Percentiles rank a stretch among this genome's conserved stretches.
These are phyloP conservation scores for Yponomeuta sedellus DNA, from an alignment of 2,888 invertebrate genomes.

Conservation along the genomic window DNA sequence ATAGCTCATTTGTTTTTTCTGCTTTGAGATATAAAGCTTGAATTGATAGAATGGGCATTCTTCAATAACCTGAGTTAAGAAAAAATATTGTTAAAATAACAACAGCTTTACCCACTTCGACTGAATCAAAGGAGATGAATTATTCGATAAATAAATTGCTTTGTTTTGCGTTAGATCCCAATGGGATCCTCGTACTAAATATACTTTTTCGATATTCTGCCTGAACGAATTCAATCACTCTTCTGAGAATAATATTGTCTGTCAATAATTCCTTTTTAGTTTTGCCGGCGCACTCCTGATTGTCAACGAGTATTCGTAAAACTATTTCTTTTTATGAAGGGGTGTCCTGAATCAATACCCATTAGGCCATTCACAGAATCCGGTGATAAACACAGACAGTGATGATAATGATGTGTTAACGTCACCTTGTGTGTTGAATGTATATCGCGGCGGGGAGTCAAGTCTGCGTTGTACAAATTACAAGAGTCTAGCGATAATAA, in stretches of 20 bases:
- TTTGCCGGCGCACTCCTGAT: not conserved
- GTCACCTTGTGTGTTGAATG: slow-evolving; percentile 3
- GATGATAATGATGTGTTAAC: slow-evolving; percentile 4
- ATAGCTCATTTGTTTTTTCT: too few relatives aligned
- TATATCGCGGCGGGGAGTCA: not conserved
- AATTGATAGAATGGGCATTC: too few relatives aligned
- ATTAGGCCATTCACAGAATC: not conserved
- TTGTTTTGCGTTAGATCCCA: not conserved
- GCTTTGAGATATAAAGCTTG: too few relatives aligned
- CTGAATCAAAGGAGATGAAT: not conserved
- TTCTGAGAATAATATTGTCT: too few relatives aligned
- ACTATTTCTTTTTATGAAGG: too few relatives aligned
- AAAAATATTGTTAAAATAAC: too few relatives aligned
- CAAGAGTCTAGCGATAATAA: not conserved
- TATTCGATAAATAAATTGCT: not conserved
- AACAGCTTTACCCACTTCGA: not conserved
- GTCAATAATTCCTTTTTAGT: not conserved
- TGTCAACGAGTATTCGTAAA: too few relatives aligned
- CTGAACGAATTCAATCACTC: not conserved
- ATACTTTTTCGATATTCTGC: not conserved
- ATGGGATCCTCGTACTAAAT: not conserved
- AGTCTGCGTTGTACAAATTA: not conserved
- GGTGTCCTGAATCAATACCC: too few relatives aligned
- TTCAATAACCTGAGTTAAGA: too few relatives aligned
- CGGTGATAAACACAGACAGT: not conserved